These are phyloP conservation scores for Heliconius charithonia DNA, from an alignment of 2,888 invertebrate species.

Conservation along the genomic window DNA sequence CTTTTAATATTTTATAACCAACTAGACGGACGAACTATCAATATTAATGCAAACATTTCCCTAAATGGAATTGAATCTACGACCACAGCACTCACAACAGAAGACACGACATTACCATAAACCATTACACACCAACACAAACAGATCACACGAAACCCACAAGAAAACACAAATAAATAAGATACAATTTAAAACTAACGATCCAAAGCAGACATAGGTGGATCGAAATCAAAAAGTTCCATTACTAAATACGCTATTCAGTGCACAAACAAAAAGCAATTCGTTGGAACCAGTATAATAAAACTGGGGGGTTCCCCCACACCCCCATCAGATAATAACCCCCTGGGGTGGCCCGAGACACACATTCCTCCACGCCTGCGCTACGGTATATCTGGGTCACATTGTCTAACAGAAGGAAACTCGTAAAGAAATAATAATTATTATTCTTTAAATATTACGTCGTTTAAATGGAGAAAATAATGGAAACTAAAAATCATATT, in stretches of 20 bases:
- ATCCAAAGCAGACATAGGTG: slow-evolving; percentile 39
- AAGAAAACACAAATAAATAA: slow-evolving; percentile 12
- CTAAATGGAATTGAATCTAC: background rate
- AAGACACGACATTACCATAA: too few relatives aligned
- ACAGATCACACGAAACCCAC: background rate
- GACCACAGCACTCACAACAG: background rate
- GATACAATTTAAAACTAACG: slow-evolving; percentile 36
- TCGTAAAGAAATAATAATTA: slow-evolving; percentile 30
- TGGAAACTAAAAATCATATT: too few relatives aligned
- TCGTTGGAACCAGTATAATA: slow-evolving; percentile 61
- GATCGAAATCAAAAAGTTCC: slow-evolving; percentile 47
- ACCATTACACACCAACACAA: background rate
- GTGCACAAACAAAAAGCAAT: slow-evolving; percentile 60
- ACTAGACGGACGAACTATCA: too few relatives aligned
- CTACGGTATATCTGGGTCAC: slow-evolving; percentile 71
- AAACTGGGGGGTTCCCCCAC: slow-evolving; percentile 53
- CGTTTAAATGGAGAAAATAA: background rate
- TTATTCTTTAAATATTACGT: background rate
- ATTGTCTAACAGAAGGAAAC: slow-evolving; percentile 58
- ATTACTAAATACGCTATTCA: slow-evolving; percentile 50
- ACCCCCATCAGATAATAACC: slow-evolving; percentile 61
- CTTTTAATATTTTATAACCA: too few relatives aligned
- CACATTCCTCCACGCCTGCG: slow-evolving; percentile 77
- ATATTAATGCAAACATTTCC: background rate
- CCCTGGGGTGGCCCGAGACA: slow-evolving; percentile 64